Percentiles rank a stretch among this genome's conserved stretches.
These are phyloP conservation scores for Cricetomys ansorgei DNA, from an alignment of 2,113 vertebrate species.

Conservation along the genomic window DNA sequence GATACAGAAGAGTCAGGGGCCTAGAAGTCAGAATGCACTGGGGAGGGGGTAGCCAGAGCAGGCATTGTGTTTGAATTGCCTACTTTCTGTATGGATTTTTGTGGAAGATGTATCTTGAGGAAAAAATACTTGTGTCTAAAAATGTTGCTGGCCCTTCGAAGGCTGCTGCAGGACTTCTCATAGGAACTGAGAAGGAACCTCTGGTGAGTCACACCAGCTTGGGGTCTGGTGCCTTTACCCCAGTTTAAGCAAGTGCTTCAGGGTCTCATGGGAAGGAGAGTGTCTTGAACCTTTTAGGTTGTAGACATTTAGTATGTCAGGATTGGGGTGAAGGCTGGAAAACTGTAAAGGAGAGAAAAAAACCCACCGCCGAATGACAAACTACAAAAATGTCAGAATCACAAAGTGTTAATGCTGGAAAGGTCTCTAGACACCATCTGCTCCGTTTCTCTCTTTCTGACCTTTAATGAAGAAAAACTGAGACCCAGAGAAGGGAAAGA, in stretches of 20 bases:
- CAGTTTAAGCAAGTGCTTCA: background rate
- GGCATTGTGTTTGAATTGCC: accelerated
- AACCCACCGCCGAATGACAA: background rate
- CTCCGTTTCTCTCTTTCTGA: too few relatives aligned
- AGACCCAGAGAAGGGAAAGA: background rate
- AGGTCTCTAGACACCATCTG: slow-evolving; percentile 8
- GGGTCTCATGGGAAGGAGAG: background rate
- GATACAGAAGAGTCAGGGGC: background rate
- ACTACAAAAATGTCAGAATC: background rate
- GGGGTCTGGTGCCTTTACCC: background rate
- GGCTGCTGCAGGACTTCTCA: background rate
- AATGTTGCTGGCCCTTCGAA: background rate
- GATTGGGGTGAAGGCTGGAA: background rate
- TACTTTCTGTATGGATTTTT: background rate
- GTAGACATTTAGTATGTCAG: background rate
- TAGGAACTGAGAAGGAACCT: background rate
- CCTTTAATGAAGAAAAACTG: slow-evolving; percentile 28
- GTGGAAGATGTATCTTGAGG: background rate
- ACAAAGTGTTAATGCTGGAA: background rate
- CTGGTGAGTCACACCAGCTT: background rate
- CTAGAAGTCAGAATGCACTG: background rate
- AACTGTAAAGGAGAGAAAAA: background rate
- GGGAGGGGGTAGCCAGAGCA: accelerated
- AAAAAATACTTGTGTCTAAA: background rate
- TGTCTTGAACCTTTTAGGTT: background rate